phyloP scores from a whole-genome alignment of 2,888 invertebrate species.

The Scrobipalpa costella region DNA sequence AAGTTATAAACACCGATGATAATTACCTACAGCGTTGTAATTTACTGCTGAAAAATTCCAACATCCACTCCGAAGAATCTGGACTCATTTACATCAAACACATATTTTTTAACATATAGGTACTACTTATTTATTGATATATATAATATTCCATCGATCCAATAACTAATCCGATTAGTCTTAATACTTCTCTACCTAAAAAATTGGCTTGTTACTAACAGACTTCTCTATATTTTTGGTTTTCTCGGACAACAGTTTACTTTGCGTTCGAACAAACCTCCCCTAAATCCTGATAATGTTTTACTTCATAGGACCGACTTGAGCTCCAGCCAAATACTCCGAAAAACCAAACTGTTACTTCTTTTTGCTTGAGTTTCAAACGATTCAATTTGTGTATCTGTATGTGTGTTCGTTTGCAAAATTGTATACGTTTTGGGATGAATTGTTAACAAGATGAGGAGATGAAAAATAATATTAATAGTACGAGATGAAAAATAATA shows the following conservation, averaged over 20 bases:
- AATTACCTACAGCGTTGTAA: no score
- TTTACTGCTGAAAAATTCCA: no score
- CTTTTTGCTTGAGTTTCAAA: slow-evolving; percentile 11
- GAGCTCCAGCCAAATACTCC: slow-evolving; percentile 23
- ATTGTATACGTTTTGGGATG: background rate
- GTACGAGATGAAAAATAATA: no score
- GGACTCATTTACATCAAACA: no score
- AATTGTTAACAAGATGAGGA: background rate
- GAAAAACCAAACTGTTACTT: background rate
- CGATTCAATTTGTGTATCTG: background rate
- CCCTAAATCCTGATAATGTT: slow-evolving; percentile 42
- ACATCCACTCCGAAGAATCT: no score
- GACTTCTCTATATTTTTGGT: background rate
- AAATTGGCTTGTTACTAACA: background rate
- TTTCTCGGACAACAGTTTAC: background rate
- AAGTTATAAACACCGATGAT: no score
- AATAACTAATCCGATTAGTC: background rate
- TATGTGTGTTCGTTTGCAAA: background rate
- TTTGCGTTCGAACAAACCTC: slow-evolving; percentile 26
- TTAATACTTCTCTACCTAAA: background rate
- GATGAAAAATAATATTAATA: no score
- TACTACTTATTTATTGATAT: no score
- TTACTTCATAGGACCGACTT: slow-evolving; percentile 37
- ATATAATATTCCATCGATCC: background rate
- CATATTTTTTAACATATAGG: no score